These are phyloP conservation scores for Onychomys leucogaster DNA, from an alignment of 2,797 vertebrate species.

Conservation along the genomic window DNA sequence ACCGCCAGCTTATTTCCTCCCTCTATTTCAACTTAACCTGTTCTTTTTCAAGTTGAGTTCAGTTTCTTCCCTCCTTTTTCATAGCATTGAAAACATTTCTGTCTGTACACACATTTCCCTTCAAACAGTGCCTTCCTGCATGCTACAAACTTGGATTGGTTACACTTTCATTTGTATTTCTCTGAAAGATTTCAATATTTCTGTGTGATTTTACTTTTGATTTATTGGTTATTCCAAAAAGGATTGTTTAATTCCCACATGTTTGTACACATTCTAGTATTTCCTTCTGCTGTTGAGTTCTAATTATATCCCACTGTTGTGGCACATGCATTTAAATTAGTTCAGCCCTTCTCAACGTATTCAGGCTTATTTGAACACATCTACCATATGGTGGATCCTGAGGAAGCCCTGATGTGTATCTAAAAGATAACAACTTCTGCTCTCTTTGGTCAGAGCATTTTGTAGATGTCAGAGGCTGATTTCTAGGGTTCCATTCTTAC, in stretches of 20 bases:
- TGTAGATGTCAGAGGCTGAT: background rate
- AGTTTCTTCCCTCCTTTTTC: background rate
- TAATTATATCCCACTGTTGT: background rate
- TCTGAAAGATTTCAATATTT: background rate
- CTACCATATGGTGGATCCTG: background rate
- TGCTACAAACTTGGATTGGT: background rate
- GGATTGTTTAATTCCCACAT: background rate
- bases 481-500: background rate
- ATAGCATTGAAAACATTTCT: background rate
- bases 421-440: background rate
- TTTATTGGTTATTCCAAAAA: background rate
- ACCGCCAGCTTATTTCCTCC: background rate
- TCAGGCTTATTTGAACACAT: background rate
- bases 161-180: background rate
- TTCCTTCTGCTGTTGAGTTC: constrained; percentile 4
- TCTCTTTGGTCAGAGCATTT: background rate
- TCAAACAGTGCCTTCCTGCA: background rate
- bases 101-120: background rate
- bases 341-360: background rate
- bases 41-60: background rate
- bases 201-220: constrained; percentile 29
- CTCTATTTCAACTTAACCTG: background rate
- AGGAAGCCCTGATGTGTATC: background rate
- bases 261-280: background rate
- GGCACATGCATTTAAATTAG: background rate